Evolutionary conservation across 2,888 invertebrate genomes (phyloP), one percentile per base, ranked within the genome.

Genomic region (Conops quadrifasciatus): DNA sequence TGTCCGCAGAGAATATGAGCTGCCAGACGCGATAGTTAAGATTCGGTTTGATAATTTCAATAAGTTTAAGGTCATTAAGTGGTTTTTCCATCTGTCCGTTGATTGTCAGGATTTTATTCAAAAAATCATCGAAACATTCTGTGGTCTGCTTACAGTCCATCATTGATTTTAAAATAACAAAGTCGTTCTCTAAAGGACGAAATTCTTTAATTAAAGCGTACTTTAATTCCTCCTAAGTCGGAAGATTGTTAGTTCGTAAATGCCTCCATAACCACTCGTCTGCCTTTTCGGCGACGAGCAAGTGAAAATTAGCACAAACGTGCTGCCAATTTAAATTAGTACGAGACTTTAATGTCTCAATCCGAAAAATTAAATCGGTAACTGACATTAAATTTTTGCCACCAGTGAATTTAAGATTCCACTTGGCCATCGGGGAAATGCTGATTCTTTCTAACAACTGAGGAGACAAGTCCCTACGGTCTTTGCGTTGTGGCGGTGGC

Each of bases 101-200:
- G 11, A 49, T 4, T 16, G 49, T 49, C 49, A 49, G 16, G n/a
- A 49, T 49, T 49, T 16, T 49, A n/a, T 49, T 49, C n/a, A 49
- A 49, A 49, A 49, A 49, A n/a, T n/a, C n/a, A n/a, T n/a, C n/a
- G n/a, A n/a, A n/a, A n/a, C n/a, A n/a, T n/a, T n/a, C n/a, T n/a
- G 49, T 49, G n/a, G 49, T n/a, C 49, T 49, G 49, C 49, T 49
- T 49, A n/a, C 49, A 49, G 49, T 49, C 49, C 49, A 49, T 49
- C 49, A 49, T 49, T 49, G 49, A 16, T 49, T 49, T 49, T 16
- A 49, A 49, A 16, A 49, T 13, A 16, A 49, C 49, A 49, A 49
- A 49, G n/a, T 49, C 49, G n/a, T n/a, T 49, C 11, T 49, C 16
- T 49, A 49, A 49, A n/a, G n/a, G 49, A 4, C 49, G 49, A 49